Percentiles rank a stretch among this genome's conserved stretches.
phyloP scores from a whole-genome alignment of 2,113 vertebrate genomes.

The Ancistrus triradiatus region DNA sequence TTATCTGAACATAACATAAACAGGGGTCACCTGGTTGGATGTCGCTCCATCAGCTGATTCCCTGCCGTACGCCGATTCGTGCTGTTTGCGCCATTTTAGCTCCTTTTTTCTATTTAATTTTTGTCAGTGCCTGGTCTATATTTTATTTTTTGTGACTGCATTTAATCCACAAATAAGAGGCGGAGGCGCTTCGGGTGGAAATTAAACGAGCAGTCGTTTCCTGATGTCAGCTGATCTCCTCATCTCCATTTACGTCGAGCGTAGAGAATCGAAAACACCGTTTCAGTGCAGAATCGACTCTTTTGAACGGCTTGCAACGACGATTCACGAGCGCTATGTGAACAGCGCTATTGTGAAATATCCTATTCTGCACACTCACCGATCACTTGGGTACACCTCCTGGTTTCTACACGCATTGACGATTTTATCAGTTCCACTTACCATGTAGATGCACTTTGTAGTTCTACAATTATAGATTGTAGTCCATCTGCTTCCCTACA shows the following conservation, averaged over 20 bases:
- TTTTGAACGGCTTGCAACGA: no score
- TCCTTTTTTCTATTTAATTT: background rate
- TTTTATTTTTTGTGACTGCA: background rate
- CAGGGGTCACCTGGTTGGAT: slow-evolving; percentile 18
- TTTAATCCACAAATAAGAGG: background rate
- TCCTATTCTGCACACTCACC: no score
- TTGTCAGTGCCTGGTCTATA: background rate
- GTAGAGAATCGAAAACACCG: background rate
- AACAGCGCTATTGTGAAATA: no score
- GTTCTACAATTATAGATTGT: no score
- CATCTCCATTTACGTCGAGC: background rate
- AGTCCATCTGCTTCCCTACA: no score
- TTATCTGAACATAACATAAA: background rate
- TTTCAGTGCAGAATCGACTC: slow-evolving; percentile 4
- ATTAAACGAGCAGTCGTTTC: background rate
- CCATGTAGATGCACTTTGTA: no score
- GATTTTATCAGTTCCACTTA: no score
- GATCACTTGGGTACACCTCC: no score
- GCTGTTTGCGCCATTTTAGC: background rate
- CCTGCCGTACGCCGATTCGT: background rate
- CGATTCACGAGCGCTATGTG: no score
- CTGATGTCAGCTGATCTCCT: background rate
- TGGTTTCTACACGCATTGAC: no score
- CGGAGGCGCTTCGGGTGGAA: background rate
- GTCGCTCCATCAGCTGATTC: slow-evolving; percentile 15